Evolutionary conservation across 30 jellyfish, hydroid and myxozoan species (phyloP).

Genomic region (Hydractinia symbiolongicarpus): DNA sequence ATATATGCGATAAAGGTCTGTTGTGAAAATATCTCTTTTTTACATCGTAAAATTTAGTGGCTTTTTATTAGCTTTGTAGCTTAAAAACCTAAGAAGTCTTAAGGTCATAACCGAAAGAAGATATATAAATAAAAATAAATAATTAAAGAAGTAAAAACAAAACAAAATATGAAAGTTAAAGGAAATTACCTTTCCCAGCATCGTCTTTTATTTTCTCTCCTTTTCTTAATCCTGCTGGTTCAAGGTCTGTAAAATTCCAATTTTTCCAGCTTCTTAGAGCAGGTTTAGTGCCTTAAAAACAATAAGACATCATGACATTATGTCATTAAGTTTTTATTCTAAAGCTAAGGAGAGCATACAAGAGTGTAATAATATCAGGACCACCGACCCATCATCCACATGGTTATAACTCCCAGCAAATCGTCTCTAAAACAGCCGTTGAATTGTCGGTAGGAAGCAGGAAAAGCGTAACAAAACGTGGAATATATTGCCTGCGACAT

Average conservation of each 20-base stretch:
- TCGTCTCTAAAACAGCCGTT: constrained; percentile 64
- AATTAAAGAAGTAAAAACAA: not conserved
- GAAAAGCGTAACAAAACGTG: constrained; percentile 71
- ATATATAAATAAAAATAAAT: too few species aligned
- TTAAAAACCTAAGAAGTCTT: too few species aligned
- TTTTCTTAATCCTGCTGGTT: constrained; percentile 64
- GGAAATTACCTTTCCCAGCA: not conserved
- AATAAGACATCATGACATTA: not conserved
- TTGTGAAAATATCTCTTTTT: too few species aligned
- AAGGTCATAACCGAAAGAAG: not conserved
- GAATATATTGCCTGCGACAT: constrained; percentile 64
- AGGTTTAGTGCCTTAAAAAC: constrained; percentile 57
- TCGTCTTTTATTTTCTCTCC: constrained; percentile 49
- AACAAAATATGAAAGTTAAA: not conserved
- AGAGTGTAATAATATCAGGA: not conserved
- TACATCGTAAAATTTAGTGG: too few species aligned
- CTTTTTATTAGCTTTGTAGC: too few species aligned
- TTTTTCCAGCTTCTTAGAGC: constrained; percentile 58
- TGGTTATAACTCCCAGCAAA: constrained; percentile 30
- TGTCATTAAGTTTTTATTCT: not conserved
- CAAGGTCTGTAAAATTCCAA: constrained; percentile 66
- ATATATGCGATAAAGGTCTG: too few species aligned
- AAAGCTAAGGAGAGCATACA: not conserved
- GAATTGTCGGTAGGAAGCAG: constrained; percentile 79
- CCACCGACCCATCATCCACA: constrained; percentile 70